A percentile compares a stretch with the other conserved stretches of the same genome.
Conservation (phyloP, 2,113 vertebrate genomes). For the Datnioides undecimradiatus region DNA sequence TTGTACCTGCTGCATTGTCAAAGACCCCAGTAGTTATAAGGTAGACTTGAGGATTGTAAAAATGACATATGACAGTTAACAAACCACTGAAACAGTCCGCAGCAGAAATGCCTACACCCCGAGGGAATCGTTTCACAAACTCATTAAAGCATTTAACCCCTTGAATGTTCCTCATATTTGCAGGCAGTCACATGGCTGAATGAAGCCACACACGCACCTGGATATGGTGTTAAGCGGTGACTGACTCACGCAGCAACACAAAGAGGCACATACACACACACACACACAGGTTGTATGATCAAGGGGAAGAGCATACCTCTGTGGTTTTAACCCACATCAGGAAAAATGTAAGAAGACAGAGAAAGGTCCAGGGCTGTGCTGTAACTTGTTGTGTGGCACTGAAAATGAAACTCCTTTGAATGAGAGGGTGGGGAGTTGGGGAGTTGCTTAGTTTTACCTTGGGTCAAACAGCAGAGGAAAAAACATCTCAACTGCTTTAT, state of each 20-base stretch:
- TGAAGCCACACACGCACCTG: slow-evolving; percentile 29
- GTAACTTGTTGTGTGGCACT: slow-evolving; percentile 52
- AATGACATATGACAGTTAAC: slow-evolving; percentile 11
- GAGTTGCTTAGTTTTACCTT: background rate
- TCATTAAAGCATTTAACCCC: slow-evolving; percentile 58
- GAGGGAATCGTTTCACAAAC: slow-evolving; percentile 44
- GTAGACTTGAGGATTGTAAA: background rate
- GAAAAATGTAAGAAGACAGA: slow-evolving; percentile 26
- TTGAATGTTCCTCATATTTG: slow-evolving; percentile 47
- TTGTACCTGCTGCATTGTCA: background rate
- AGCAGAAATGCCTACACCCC: slow-evolving; percentile 1
- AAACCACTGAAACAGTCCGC: background rate
- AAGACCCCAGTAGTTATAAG: background rate
- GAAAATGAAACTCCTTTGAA: slow-evolving; percentile 35
- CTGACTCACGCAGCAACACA: slow-evolving; percentile 30
- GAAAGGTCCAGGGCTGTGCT: slow-evolving; percentile 46
- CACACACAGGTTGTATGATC: background rate
- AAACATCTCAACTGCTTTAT: slow-evolving; percentile 6
- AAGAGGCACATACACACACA: background rate
- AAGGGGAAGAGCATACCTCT: slow-evolving; percentile 27
- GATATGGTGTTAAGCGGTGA: slow-evolving; percentile 9
- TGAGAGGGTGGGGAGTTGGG: slow-evolving; percentile 2
- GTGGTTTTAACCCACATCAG: background rate
- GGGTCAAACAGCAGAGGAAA: background rate
- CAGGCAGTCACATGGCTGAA: slow-evolving; percentile 48